Conservation (phyloP, 1,140 invertebrate species). For the Kradibia gibbosae region DNA sequence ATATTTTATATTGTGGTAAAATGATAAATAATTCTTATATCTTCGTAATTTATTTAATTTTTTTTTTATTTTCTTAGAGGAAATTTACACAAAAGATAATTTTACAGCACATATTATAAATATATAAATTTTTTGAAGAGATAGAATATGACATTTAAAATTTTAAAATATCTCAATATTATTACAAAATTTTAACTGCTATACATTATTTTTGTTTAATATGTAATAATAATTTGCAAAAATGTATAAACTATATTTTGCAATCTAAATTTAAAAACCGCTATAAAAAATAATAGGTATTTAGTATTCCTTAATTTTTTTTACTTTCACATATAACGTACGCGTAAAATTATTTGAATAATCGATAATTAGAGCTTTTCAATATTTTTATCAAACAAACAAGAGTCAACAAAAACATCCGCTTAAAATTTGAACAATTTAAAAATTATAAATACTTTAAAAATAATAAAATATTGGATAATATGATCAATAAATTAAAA, state of each 20-base stretch:
- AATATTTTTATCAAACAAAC: background rate
- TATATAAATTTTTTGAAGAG: no score
- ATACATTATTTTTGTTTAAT: background rate
- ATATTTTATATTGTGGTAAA: no score
- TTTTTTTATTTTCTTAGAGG: no score
- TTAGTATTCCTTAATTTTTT: background rate
- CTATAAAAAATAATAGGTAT: background rate
- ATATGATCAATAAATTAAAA: background rate
- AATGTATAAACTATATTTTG: background rate
- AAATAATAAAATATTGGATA: background rate
- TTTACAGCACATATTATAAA: no score
- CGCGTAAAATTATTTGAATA: background rate
- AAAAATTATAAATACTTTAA: constrained; percentile 12
- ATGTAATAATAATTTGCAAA: background rate
- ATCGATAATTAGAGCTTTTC: background rate
- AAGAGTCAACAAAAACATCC: background rate
- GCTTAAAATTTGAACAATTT: constrained; percentile 15
- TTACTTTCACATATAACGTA: background rate
- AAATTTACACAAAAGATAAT: no score
- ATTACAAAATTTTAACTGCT: no score
- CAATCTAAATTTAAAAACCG: background rate
- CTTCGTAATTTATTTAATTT: no score
- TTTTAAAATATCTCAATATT: no score
- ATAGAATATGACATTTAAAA: no score
- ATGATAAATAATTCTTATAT: no score